Percentiles rank a stretch among this genome's conserved stretches.
Conservation (phyloP, 2,113 vertebrate genomes). For the Girardinichthys multiradiatus region DNA sequence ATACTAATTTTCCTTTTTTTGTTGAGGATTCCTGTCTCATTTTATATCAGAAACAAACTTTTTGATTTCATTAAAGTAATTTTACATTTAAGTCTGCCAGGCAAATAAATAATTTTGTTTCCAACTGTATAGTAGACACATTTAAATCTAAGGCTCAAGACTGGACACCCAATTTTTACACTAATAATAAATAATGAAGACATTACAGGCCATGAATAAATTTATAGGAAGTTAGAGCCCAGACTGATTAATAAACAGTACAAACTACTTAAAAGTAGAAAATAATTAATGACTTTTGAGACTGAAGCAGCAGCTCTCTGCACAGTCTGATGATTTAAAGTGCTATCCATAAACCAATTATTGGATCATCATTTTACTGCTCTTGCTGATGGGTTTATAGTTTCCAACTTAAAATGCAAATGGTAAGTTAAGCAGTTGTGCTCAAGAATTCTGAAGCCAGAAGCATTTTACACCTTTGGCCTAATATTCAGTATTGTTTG, state of each 20-base stretch:
- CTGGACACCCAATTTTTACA: not conserved
- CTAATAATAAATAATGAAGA: constrained; percentile 25
- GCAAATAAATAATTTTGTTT: not conserved
- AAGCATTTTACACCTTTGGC: not conserved
- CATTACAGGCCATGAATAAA: constrained; percentile 31
- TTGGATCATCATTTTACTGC: constrained; percentile 25
- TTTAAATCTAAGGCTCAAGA: not conserved
- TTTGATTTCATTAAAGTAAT: not conserved
- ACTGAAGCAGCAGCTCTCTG: constrained; percentile 31
- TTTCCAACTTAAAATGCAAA: constrained; percentile 1
- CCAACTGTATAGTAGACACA: not conserved
- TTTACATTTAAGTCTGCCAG: not conserved
- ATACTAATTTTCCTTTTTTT: too few relatives aligned
- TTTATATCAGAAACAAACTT: not conserved
- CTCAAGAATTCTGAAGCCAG: constrained; percentile 5
- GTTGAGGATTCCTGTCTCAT: not conserved
- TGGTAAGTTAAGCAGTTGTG: not conserved
- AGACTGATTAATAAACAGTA: constrained; percentile 45
- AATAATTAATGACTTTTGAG: constrained; percentile 43
- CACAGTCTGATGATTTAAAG: constrained; percentile 41
- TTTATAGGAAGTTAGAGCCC: constrained; percentile 34
- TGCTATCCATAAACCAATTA: constrained; percentile 41
- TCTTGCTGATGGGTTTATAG: constrained; percentile 14
- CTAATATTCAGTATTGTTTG: not conserved
- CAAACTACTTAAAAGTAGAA: constrained; percentile 36